Base-by-base conservation (phyloP, 2,113 vertebrate species). In the Paramormyrops kingsleyae region DNA sequence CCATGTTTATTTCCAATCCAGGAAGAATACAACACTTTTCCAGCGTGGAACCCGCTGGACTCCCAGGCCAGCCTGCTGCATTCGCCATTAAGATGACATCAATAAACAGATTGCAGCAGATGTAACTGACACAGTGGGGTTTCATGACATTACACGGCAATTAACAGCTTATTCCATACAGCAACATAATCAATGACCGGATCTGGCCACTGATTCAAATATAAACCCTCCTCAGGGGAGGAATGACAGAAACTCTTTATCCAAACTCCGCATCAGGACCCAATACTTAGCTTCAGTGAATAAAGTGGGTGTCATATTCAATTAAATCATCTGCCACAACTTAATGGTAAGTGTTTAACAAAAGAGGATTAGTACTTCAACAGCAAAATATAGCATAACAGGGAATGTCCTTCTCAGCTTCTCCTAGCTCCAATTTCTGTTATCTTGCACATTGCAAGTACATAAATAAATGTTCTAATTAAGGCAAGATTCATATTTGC, bases 151-250 rank as follows among this genome's bases (percentile, higher is more conserved):
- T 47, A 86, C 91, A 88, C 66, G 90, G 66, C 89, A 8, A 59
- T 44, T 90, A 90, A 95, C 85, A 89, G 52, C 92, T 91, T 92
- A 94, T 93, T 94, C 95, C 91, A 94, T 94, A 93, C 93, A n/a
- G 27, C 50, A 35, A 53, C 27, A 53, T 35, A 53, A 53, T 52
- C 27, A 53, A 24, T 4, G 39, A 77, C 49, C 66, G 19, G 24
- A 59, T 80, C 74, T 42, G 35, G 1, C 74, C 74, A 80, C 74
- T 80, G 74, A 80, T 80, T 35, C 35, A 8, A 80, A 80, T 80
- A 19, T 19, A 80, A 80, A 80, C 74, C 2, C 74, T 80, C 35
- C 74, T 80, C 74, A 19, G 13, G 35, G 74, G 1, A 39, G 35
- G 74, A 56, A 83, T 91, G 92, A 92, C 44, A 87, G 91, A 91